Evolutionary conservation across 2,113 vertebrate genomes (phyloP), one percentile per base, ranked within the genome.

Genomic region (Nymphicus hollandicus): DNA sequence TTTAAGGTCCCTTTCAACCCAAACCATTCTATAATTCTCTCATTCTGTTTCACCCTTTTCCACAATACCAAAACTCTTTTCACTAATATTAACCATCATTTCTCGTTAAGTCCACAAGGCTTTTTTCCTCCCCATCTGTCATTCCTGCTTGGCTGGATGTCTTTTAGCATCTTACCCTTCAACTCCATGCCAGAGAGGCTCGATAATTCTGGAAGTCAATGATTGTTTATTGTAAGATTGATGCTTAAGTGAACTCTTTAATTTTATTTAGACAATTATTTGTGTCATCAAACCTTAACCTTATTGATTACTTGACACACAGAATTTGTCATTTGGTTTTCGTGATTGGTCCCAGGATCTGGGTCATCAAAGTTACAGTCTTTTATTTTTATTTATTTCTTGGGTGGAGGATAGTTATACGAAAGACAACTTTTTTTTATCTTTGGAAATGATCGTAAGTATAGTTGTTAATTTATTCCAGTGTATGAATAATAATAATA

Each of bases 201-300:
- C 77, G 76, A 28, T 53, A 31, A 88, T 88, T 83, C 71, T 88
- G 53, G 23, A 91, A 86, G 60, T 73, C 77, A 74, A 0, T 47
- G 60, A 71, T 86, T 64, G 43, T 43, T 86, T 76, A 61, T 89
- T 91, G 31, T 56, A 89, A 90, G 94, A 93, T 77, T 69, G 81
- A 94, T 96, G 49, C 49, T 80, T 77, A 65, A 80, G 58, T 69
- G 46, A 31, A 65, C 24, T 66, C 31, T 87, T 89, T 83, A 90
- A 91, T 95, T 91, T 91, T 89, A 86, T 88, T 94, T 91, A 80
- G 63, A 22, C 46, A 86, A 93, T 93, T 71, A 63, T 77, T 94
- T 86, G 41, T 91, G 81, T 88, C 68, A 86, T 93, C 94, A 95
- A 90, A 89, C 49, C 71, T 93, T 93, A 86, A 80, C 63, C 13